Conservation (phyloP, 2,888 invertebrate genomes). For the Metallyticus violacea region DNA sequence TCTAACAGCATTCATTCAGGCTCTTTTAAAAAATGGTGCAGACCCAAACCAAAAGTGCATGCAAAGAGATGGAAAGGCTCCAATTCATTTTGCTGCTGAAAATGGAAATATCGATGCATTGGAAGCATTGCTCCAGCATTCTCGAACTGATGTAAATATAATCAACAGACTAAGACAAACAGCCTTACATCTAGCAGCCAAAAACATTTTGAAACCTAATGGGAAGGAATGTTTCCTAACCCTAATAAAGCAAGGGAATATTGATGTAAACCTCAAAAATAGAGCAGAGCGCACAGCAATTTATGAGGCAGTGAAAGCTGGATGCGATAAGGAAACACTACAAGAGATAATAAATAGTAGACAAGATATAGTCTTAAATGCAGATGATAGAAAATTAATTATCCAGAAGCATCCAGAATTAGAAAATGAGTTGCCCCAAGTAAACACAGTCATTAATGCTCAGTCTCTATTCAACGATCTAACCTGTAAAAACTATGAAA, state of each 20-base stretch:
- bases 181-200: neutral
- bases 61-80: neutral
- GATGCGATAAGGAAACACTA: neutral
- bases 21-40: neutral
- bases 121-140: neutral
- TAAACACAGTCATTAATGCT: neutral
- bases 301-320: neutral
- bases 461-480: neutral
- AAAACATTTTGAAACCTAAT: neutral
- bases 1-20: neutral
- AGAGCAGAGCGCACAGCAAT: neutral
- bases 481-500: neutral
- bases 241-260: neutral
- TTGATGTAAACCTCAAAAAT: neutral
- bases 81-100: constrained; percentile 15
- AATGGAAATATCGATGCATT: neutral
- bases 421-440: neutral
- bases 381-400: neutral
- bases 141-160: neutral
- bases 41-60: neutral
- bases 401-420: neutral
- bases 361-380: neutral
- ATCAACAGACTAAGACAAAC: neutral
- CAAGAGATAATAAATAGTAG: neutral
- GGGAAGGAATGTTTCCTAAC: neutral